Evolutionary conservation across 1,140 invertebrate species (phyloP), one percentile per base, ranked within the genome.

Genomic region (Euura lappo): DNA sequence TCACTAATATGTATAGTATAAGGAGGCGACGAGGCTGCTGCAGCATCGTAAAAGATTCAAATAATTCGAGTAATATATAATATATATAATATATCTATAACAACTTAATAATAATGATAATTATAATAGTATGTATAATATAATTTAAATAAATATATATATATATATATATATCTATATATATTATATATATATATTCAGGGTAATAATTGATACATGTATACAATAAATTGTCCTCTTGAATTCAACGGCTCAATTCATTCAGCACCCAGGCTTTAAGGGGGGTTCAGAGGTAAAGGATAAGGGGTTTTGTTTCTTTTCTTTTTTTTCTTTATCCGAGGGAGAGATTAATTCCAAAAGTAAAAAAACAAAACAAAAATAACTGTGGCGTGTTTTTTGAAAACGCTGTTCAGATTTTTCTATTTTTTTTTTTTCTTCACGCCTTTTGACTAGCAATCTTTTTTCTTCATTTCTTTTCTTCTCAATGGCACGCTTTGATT

Each of bases 121-220:
- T 28, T 28, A 28, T 28, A 28, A 28, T 28, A 28, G 28, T 28
- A 28, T 28, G 28, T 28, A 28, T 28, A 28, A 28, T 28, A 28
- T 28, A 28, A 28, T 28, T 28, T 28, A 28, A 28, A 28, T 28
- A 28, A 28, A 28, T 51, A 51, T 51, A 51, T 51, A 51, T 51
- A 51, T 51, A 51, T 51, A 51, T 51, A 11, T 51, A 5, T 51
- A 11, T 51, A 51, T 60, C 8, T 60, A 60, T 6, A 60, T 60
- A 60, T n/a, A 60, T 60, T 60, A 60, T 60, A 60, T n/a, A 60
- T 60, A 60, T 60, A 60, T 60, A 60, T 60, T 8, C 13, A 60
- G 3, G 4, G 28, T 28, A 28, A 28, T 28, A 11, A 60, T 60
- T 8, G 10, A 60, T 60, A n/a, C 51, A 60, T 60, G 8, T 60